phyloP scores from a whole-genome alignment of 2,888 invertebrate genomes.

The Lepeophtheirus nordmannii region DNA sequence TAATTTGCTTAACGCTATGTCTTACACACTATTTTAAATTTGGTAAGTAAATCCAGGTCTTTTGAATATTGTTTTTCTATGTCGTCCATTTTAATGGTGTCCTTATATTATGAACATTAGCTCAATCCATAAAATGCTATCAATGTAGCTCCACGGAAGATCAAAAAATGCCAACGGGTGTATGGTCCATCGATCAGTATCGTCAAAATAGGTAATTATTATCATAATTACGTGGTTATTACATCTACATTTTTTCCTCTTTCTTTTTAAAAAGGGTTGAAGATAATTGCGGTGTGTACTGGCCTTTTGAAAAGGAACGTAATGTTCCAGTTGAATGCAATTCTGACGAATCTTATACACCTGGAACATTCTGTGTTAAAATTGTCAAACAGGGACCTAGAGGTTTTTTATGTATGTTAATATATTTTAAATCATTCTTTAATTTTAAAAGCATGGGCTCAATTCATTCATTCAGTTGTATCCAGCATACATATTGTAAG shows the following conservation, averaged over 20 bases:
- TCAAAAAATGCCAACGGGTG: constrained; percentile 39
- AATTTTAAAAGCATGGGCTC: background rate
- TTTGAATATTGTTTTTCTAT: background rate
- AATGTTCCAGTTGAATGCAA: constrained; percentile 85
- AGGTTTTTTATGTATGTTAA: constrained; percentile 79
- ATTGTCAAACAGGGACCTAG: constrained; percentile 80
- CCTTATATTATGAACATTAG: background rate
- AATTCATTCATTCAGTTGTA: too few species aligned
- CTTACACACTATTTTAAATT: background rate
- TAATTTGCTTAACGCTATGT: too few species aligned
- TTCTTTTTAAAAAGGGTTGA: constrained; percentile 36
- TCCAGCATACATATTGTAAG: too few species aligned
- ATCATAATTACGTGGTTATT: background rate
- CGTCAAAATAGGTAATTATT: constrained; percentile 15
- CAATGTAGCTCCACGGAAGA: constrained; percentile 81
- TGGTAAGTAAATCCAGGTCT: background rate
- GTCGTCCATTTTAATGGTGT: background rate
- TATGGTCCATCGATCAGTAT: constrained; percentile 20
- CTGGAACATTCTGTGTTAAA: constrained; percentile 92
- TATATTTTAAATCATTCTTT: too few species aligned
- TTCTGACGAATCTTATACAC: constrained; percentile 83
- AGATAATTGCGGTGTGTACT: constrained; percentile 80
- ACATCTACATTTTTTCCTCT: background rate
- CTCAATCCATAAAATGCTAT: constrained; percentile 56
- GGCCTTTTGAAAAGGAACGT: constrained; percentile 60